phyloP scores from a whole-genome alignment of 2,888 invertebrate genomes.

The Desoria tigrina region DNA sequence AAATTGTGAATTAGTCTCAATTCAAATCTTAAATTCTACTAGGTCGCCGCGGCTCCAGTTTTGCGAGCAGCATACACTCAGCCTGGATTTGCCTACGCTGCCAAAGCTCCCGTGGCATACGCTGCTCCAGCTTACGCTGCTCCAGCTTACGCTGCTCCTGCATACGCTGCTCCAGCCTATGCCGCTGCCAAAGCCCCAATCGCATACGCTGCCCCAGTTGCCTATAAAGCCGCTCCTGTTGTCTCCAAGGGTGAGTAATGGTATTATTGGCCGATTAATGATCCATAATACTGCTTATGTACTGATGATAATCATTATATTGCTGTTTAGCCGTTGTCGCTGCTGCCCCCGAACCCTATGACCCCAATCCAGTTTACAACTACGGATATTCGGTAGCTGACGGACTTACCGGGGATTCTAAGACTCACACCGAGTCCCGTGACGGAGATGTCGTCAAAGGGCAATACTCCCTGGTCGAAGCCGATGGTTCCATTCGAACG shows the following conservation, averaged over 20 bases:
- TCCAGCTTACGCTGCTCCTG: slow-evolving; percentile 7
- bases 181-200: slow-evolving; percentile 14
- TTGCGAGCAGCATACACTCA: no score
- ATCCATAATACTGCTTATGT: not conserved
- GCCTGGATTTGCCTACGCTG: not conserved
- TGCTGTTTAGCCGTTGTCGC: no score
- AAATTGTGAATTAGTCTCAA: not conserved
- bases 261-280: no score
- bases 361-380: slow-evolving; percentile 17
- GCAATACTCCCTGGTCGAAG: slow-evolving; percentile 16
- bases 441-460: slow-evolving; percentile 19
- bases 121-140: slow-evolving; percentile 22
- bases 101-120: slow-evolving; percentile 11
- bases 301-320: no score
- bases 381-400: slow-evolving; percentile 23
- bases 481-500: slow-evolving; percentile 12
- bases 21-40: no score
- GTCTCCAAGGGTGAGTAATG: not conserved
- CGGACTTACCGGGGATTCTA: slow-evolving; percentile 25
- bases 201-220: slow-evolving; percentile 12
- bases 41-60: slow-evolving; percentile 18
- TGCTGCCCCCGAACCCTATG: not conserved
- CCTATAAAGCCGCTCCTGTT: not conserved
- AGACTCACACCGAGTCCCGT: slow-evolving; percentile 12
- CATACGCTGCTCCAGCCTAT: slow-evolving; percentile 5